Conservation (phyloP, 1,140 invertebrate genomes). For the Psix sp. region DNA sequence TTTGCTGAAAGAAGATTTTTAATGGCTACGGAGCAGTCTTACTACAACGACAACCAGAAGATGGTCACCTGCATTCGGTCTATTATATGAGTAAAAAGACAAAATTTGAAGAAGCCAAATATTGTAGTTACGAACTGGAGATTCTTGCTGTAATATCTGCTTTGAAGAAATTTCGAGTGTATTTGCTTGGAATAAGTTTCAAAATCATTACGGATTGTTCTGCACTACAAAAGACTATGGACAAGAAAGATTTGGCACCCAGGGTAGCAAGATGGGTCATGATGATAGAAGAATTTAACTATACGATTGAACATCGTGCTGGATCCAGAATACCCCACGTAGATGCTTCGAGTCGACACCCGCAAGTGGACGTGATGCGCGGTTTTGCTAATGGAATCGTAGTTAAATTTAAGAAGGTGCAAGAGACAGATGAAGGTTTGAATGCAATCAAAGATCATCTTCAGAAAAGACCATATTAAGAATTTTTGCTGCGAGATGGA, state of each 20-base stretch:
- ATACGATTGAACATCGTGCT: constrained; percentile 11
- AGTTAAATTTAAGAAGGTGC: background rate
- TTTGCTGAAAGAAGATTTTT: background rate
- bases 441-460: background rate
- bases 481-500: background rate
- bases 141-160: background rate
- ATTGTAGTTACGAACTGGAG: background rate
- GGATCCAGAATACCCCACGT: constrained; percentile 14
- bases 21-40: background rate
- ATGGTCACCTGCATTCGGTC: background rate
- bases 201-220: constrained; percentile 63
- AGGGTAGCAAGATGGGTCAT: constrained; percentile 66
- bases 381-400: background rate
- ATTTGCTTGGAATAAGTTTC: constrained; percentile 65
- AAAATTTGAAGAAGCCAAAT: background rate
- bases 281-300: constrained; percentile 11
- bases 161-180: constrained; percentile 59
- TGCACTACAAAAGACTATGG: constrained; percentile 59
- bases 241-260: constrained; percentile 62
- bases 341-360: constrained; percentile 14
- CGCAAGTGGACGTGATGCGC: background rate
- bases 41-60: background rate
- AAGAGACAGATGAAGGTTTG: background rate
- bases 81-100: background rate
- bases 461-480: constrained; percentile 1